Evolutionary conservation across 2,797 vertebrate species (phyloP).

Genomic region (Sphaeramia orbicularis): DNA sequence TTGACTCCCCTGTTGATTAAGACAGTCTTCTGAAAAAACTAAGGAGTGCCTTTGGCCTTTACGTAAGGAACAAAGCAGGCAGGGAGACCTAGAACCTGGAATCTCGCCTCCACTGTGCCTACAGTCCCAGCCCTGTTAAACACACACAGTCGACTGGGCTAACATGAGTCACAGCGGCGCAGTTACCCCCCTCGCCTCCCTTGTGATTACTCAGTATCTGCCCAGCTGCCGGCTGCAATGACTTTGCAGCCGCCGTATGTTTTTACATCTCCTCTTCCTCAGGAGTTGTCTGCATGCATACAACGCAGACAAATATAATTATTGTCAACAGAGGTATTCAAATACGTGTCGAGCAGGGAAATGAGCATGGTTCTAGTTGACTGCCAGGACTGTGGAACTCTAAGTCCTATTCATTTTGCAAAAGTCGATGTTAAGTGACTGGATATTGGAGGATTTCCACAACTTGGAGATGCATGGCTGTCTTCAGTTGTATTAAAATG

Average conservation of each 20-base stretch:
- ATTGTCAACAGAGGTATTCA: conserved; percentile 19
- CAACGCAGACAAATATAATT: conserved; percentile 40
- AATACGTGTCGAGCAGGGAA: conserved; percentile 10
- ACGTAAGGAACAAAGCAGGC: conserved; percentile 35
- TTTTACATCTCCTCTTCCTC: conserved; percentile 42
- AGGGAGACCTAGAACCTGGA: conserved; percentile 42
- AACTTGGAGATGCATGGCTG: background rate
- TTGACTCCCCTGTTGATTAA: conserved; percentile 58
- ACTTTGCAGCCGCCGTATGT: conserved; percentile 48
- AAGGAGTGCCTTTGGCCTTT: conserved; percentile 63
- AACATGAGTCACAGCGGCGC: conserved; percentile 75
- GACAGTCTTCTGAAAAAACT: conserved; percentile 31
- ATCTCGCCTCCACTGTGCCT: conserved; percentile 49
- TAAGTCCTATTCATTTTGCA: conserved; percentile 12
- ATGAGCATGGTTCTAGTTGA: background rate
- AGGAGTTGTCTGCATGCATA: conserved; percentile 29
- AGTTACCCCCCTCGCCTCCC: conserved; percentile 61
- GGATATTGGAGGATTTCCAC: conserved; percentile 4
- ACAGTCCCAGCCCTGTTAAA: conserved; percentile 66
- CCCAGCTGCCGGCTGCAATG: conserved; percentile 63
- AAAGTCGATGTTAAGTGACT: background rate
- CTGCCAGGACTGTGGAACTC: conserved; percentile 9
- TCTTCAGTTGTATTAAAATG: background rate
- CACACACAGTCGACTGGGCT: conserved; percentile 62
- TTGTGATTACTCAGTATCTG: conserved; percentile 76